Evolutionary conservation across 2,113 vertebrate species (phyloP), one percentile per base, ranked within the genome.

Genomic region (Condylura cristata): DNA sequence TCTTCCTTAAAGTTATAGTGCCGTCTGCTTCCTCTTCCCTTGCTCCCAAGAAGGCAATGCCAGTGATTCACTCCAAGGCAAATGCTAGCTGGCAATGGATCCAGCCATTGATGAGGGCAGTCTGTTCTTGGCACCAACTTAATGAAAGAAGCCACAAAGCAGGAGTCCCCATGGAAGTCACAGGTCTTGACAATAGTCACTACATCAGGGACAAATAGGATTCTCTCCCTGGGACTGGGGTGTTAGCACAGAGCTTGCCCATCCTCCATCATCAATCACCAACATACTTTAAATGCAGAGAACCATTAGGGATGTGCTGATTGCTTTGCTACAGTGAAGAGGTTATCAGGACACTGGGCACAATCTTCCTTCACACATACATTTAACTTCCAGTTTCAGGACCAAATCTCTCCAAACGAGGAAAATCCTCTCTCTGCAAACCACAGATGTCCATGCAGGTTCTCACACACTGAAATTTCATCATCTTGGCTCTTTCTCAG

Each of bases 11-110:
- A 71, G 65, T 11, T 37, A 71, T 41, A 81, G 1, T 22, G 28
- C 20, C 10, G 53, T 37, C 56, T 87, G 10, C 26, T 70, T 26
- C 71, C 48, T 11, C 70, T 34, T 58, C 44, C 37, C 20, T 81
- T 28, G 37, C 51, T 41, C 63, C 39, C 8, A 12, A 65, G 65
- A 79, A 72, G 61, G 30, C 22, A 80, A 4, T 1, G 16, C n/a
- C 17, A 2, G 20, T 0, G 0, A 46, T 17, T 37, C n/a, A 5
- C 2, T 28, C 34, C 71, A 30, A 68, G 48, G 4, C 53, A 56
- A 56, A 56, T 22, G 20, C 53, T 5, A 60, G 30, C 37, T 2
- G 12, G 48, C 65, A 39, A 24, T 14, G 20, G 16, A 30, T 48
- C 39, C 46, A 63, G 60, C 63, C 56, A 68, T 11, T 28, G 34